Evolutionary conservation across 2,888 invertebrate genomes (phyloP).

Genomic region (Omphaloscelis lunosa): DNA sequence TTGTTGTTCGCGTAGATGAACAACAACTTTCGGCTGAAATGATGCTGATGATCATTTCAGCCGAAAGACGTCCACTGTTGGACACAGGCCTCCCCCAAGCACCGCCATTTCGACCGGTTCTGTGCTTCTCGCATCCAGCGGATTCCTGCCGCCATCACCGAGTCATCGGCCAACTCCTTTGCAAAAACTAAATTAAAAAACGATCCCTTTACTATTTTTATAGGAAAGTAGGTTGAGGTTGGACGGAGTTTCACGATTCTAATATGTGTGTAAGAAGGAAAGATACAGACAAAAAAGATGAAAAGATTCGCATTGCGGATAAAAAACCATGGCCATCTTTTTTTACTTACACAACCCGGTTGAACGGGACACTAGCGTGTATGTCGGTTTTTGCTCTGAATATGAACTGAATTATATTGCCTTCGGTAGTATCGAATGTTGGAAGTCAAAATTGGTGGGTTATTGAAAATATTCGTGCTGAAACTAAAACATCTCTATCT

Average conservation of each 20-base stretch:
- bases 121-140: too few relatives aligned
- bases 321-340: conserved; percentile 42
- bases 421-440: neutral
- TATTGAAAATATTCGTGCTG: neutral
- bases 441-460: neutral
- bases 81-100: too few relatives aligned
- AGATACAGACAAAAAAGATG: conserved; percentile 18
- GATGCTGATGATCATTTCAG: too few relatives aligned
- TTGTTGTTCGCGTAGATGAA: too few relatives aligned
- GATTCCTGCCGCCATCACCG: too few relatives aligned
- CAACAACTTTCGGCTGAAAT: too few relatives aligned
- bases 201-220: neutral
- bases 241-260: neutral
- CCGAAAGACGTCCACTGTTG: too few relatives aligned
- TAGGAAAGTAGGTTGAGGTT: neutral
- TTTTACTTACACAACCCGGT: conserved; percentile 32
- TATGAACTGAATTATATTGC: conserved; percentile 15
- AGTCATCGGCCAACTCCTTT: neutral
- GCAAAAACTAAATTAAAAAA: neutral
- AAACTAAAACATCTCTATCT: neutral
- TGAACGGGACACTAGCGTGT: conserved; percentile 36
- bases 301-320: conserved; percentile 55
- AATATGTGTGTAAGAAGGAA: neutral
- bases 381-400: conserved; percentile 13
- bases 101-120: too few relatives aligned